Conservation (phyloP, 2,888 invertebrate genomes). For the Scaptomyza flava region DNA sequence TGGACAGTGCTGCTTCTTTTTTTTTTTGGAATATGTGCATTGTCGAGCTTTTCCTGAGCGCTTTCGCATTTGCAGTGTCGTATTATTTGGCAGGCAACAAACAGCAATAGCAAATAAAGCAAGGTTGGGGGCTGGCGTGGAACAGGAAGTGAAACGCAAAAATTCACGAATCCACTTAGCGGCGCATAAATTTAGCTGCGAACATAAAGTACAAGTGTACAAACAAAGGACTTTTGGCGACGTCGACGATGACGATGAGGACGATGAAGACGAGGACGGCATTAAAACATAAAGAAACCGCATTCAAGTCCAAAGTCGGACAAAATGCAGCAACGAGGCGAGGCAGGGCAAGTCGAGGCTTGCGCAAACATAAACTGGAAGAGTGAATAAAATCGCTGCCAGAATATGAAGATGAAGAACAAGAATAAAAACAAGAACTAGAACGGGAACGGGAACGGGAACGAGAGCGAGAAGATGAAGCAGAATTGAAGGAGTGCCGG, state of each 20-base stretch:
- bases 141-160: slow-evolving; percentile 38
- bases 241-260: slow-evolving; percentile 18
- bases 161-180: slow-evolving; percentile 75
- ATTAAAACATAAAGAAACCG: slow-evolving; percentile 63
- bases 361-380: slow-evolving; percentile 59
- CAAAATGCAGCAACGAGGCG: slow-evolving; percentile 40
- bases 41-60: slow-evolving; percentile 60
- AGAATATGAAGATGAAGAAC: slow-evolving; percentile 28
- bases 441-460: background rate
- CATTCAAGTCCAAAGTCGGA: slow-evolving; percentile 58
- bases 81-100: slow-evolving; percentile 41
- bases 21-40: slow-evolving; percentile 10
- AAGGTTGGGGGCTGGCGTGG: slow-evolving; percentile 11
- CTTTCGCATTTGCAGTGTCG: slow-evolving; percentile 8
- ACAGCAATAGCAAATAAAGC: slow-evolving; percentile 27
- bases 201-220: slow-evolving; percentile 73
- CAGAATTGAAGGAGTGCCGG: slow-evolving; percentile 29
- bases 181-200: slow-evolving; percentile 68
- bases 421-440: background rate
- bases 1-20: slow-evolving; percentile 18
- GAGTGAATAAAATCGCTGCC: slow-evolving; percentile 69
- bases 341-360: background rate
- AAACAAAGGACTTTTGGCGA: slow-evolving; percentile 75
- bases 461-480: slow-evolving; percentile 12
- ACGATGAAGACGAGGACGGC: slow-evolving; percentile 8